Conservation (phyloP, 2,797 vertebrate genomes). For the Takifugu rubripes region DNA sequence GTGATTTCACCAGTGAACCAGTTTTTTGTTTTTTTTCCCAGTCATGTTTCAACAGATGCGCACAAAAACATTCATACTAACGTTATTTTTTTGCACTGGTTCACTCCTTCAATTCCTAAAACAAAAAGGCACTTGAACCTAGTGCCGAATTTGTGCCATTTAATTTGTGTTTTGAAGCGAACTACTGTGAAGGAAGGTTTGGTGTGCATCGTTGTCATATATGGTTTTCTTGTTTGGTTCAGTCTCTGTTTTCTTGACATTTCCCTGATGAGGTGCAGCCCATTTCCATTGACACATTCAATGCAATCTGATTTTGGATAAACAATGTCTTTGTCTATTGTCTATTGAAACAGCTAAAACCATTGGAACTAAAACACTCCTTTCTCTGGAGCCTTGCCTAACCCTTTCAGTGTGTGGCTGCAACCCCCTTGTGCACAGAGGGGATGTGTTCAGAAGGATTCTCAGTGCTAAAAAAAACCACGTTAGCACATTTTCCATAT, state of each 20-base stretch:
- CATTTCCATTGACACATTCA: conserved; percentile 64
- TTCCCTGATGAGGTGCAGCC: conserved; percentile 53
- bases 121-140: conserved; percentile 13
- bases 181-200: conserved; percentile 33
- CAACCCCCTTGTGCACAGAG: conserved; percentile 23
- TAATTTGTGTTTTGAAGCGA: conserved; percentile 40
- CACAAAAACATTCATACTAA: no score
- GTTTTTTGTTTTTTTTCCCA: no score
- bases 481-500: conserved; percentile 5
- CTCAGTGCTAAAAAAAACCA: conserved; percentile 9
- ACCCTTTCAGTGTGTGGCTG: conserved; percentile 25
- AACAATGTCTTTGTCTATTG: conserved; percentile 71
- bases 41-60: no score
- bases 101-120: background rate
- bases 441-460: conserved; percentile 37
- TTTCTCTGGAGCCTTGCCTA: conserved; percentile 45
- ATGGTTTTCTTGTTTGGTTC: conserved; percentile 35
- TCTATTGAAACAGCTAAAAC: conserved; percentile 56
- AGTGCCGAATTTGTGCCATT: conserved; percentile 8
- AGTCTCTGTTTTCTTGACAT: conserved; percentile 45
- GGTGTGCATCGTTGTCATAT: conserved; percentile 32
- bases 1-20: no score
- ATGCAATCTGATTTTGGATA: conserved; percentile 61
- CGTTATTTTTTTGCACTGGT: no score
- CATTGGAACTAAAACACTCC: conserved; percentile 41